phyloP scores from a whole-genome alignment of 2,797 vertebrate species.

The Aldrovandia affinis region DNA sequence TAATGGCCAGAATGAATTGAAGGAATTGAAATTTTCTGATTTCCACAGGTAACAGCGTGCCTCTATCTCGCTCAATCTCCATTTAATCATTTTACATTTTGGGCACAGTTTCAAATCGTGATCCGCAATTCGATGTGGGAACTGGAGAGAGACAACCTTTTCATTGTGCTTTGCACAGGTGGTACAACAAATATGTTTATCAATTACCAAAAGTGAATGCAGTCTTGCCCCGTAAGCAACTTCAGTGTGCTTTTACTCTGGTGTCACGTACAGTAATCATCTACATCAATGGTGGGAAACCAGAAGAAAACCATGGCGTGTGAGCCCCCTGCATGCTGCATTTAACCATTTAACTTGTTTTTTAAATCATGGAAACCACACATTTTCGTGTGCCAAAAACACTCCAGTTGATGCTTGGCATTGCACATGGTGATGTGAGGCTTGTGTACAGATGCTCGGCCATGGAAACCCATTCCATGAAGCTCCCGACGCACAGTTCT shows the following conservation, averaged over 20 bases:
- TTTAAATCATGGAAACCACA: too few species aligned
- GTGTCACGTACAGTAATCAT: neutral
- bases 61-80: slow-evolving; percentile 31
- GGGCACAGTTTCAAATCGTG: neutral
- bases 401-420: too few species aligned
- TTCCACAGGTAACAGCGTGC: slow-evolving; percentile 42
- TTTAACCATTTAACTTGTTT: too few species aligned
- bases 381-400: too few species aligned
- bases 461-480: too few species aligned
- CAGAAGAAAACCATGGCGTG: too few species aligned
- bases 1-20: slow-evolving; percentile 63
- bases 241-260: neutral
- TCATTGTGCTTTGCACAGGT: neutral
- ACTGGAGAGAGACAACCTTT: neutral
- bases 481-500: too few species aligned
- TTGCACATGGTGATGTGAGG: too few species aligned
- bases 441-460: too few species aligned
- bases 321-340: neutral
- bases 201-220: neutral
- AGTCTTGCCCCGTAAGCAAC: too few species aligned
- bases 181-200: neutral
- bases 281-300: neutral
- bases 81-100: slow-evolving; percentile 24
- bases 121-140: neutral
- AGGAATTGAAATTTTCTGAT: slow-evolving; percentile 72